Base-by-base conservation (phyloP, 2,797 vertebrate genomes). In the Dryobates pubescens region DNA sequence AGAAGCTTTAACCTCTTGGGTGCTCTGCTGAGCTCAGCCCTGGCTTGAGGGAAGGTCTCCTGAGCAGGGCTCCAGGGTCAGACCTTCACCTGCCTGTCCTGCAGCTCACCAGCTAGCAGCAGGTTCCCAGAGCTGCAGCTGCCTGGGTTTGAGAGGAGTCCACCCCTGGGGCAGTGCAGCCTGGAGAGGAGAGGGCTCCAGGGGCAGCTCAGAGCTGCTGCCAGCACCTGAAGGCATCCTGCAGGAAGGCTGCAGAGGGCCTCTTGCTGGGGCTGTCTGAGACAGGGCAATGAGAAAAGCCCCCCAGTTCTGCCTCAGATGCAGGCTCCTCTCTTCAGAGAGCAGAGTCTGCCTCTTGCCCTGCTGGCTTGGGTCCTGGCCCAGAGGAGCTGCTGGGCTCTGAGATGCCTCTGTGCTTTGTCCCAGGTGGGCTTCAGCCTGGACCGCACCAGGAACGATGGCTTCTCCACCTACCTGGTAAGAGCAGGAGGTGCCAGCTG, bases 381-480 rank as follows among this genome's bases (percentile, higher is more conserved):
- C 47, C 47, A 23, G 47, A 49, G 47, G 45, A 49, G 47, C 58
- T 75, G 56, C 20, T 64, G 16, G 61, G n/a, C 10, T 45, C 15
- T 72, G 34, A 89, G 64, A 38, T 74, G 82, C 5, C 41, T 92
- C 53, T 91, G 43, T 5, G 61, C 81, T 94, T 32, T 74, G 36
- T 74, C 17, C 7, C 61, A 98, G 98, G 95, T 98, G 70, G 98
- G 98, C 26, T 98, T 98, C 96, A 98, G 98, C 72, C 93, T 98
- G 64, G 98, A 98, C 90, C 96, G 98, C 32, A 98, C 98, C 23
- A 98, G 96, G 90, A 98, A 98, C 13, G 98, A 98, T 17, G 98
- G 98, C 27, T 98, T 98, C 90, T 98, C 98, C 57, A 98, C 98
- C 17, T 98, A 98, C 58, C 91, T 98, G 98, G 98, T 98, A 96